Evolutionary conservation across 2,797 vertebrate genomes (phyloP), one percentile per base, ranked within the genome.

Genomic region (Enteromius argenteus): DNA sequence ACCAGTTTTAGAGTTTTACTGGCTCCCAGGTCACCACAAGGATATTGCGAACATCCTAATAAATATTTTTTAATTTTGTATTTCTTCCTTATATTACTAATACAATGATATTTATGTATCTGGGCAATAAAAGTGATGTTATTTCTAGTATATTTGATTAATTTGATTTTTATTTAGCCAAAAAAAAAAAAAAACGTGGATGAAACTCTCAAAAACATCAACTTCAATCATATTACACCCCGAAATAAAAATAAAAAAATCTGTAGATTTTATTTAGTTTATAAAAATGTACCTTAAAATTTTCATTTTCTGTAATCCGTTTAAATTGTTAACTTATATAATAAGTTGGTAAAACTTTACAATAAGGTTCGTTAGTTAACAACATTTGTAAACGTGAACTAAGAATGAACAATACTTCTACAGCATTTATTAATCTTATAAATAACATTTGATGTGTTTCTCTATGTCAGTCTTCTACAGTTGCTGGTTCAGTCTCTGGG

Each of bases 401-500:
- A 35, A 35, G 32, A 35, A 35, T 35, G 32, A 35, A 35, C 32
- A 35, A 35, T 35, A 35, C 32, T 35, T 35, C 32, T 32, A 3
- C 32, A 35, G 32, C 32, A 35, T 35, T 35, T 35, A 35, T 35
- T 35, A 3, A 35, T 35, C 32, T 35, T 35, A 42, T 27, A n/a
- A 42, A 9, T 85, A 0, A 46, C n/a, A 39, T 30, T 19, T 46
- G 44, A 23, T 56, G 19, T 72, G 21, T 73, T 14, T 68, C 19
- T 76, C 14, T 68, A 17, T 80, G 14, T 15, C 86, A 99, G 98
- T 68, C 94, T 92, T 69, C 90, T 98, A 46, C 93, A 91, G 84
- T 85, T 93, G 21, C 90, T 99, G 87, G 81, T 94, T 79, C 94
- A 91, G 0, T 94, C 96, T 76, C 91, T 99, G 89, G 92, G 97